These are phyloP conservation scores for Lepidocyrtoides sp. DNA, from an alignment of 2,888 invertebrate genomes.

Conservation along the genomic window DNA sequence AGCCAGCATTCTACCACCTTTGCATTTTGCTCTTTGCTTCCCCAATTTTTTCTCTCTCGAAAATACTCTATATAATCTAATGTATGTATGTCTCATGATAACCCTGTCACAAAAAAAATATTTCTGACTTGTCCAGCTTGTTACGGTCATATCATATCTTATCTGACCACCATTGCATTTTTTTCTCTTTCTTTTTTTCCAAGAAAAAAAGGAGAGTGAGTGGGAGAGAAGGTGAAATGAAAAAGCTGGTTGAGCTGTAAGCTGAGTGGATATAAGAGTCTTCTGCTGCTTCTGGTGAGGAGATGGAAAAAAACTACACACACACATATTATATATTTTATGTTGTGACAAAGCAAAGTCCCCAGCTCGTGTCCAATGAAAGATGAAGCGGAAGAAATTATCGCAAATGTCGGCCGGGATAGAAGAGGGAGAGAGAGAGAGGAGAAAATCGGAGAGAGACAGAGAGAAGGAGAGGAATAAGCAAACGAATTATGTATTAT, in stretches of 20 bases:
- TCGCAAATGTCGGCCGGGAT: slow-evolving; percentile 51
- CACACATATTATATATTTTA: slow-evolving; percentile 9
- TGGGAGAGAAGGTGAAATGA: slow-evolving; percentile 25
- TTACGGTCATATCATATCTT: slow-evolving; percentile 22
- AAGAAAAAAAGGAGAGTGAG: neutral
- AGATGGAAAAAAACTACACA: slow-evolving; percentile 14
- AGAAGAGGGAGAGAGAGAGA: neutral
- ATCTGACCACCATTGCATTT: slow-evolving; percentile 29
- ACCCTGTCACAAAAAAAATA: slow-evolving; percentile 59
- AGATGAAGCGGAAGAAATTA: slow-evolving; percentile 81
- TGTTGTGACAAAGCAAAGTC: slow-evolving; percentile 77
- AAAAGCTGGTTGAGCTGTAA: neutral
- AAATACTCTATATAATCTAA: neutral
- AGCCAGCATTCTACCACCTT: neutral
- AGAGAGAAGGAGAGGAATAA: too few species aligned
- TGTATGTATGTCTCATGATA: slow-evolving; percentile 36
- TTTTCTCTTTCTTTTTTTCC: slow-evolving; percentile 30
- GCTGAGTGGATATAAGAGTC: neutral
- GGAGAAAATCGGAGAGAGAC: neutral
- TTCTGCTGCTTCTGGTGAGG: neutral
- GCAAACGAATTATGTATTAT: too few species aligned
- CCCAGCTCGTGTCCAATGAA: slow-evolving; percentile 67
- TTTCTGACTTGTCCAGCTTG: slow-evolving; percentile 65
- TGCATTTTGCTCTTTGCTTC: neutral
- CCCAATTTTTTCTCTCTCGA: neutral